Conservation (phyloP, 2,113 vertebrate species). For the Puntigrus tetrazona region DNA sequence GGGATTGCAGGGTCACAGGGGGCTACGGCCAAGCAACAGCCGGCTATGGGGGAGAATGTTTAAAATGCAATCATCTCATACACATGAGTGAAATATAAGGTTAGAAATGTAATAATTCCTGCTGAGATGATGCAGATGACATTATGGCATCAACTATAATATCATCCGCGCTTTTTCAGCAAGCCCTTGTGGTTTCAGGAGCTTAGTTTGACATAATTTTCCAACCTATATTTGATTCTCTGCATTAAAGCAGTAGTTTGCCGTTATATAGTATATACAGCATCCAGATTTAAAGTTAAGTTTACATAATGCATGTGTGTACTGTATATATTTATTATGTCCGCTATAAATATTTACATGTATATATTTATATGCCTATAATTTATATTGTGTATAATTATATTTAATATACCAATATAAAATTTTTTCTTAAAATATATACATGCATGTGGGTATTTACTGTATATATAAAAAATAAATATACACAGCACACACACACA, state of each 20-base stretch:
- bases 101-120: slow-evolving; percentile 5
- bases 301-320: no score
- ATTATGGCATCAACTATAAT: background rate
- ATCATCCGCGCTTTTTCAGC: background rate
- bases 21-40: background rate
- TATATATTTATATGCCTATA: no score
- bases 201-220: slow-evolving; percentile 2
- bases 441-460: no score
- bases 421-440: no score
- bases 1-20: slow-evolving; percentile 25
- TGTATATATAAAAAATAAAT: no score
- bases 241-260: background rate
- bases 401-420: no score
- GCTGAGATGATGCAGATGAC: slow-evolving; percentile 15
- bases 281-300: no score
- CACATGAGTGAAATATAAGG: slow-evolving; percentile 10
- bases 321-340: no score
- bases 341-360: no score
- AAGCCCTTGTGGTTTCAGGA: background rate
- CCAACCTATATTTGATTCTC: background rate
- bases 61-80: background rate
- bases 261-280: no score
- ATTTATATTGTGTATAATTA: no score
- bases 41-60: background rate
- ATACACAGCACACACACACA: no score